Evolutionary conservation across 2,113 vertebrate genomes (phyloP), one percentile per base, ranked within the genome.

Genomic region (Malurus melanocephalus): DNA sequence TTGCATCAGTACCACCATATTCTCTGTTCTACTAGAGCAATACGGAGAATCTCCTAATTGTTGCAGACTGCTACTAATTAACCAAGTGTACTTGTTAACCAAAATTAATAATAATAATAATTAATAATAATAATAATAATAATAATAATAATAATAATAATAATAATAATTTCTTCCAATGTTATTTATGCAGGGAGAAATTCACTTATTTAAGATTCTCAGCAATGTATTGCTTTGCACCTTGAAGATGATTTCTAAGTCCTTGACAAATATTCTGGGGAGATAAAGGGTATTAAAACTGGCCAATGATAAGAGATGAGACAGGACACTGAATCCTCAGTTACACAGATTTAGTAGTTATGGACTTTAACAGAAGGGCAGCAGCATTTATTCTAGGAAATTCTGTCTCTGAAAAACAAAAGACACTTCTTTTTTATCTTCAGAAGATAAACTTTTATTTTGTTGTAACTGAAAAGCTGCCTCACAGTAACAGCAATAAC

Each of bases 331-430:
- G 85, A 93, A 92, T 93, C 81, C 87, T 89, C 91, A n/a, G 87
- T 96, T 96, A 92, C 60, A 95, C 75, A 94, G 87, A 92, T 93
- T 94, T 94, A 85, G 79, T 91, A 60, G 87, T 56, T 87, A 89
- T 64, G 65, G 92, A 85, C 60, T 95, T 93, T 66, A 93, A 52
- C 46, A 85, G 94, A 95, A 95, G 87, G 87, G 85, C 95, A 93
- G 35, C 13, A 66, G 24, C 72, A 91, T 94, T 95, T 95, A 80
- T 93, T 91, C 28, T 85, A 51, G 42, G 81, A 94, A 82, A 85
- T 59, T 85, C 72, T 94, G 30, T 56, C 71, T 90, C 67, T 71
- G 72, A 69, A 65, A 94, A 93, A 77, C 60, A 77, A 80, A 94
- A 94, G 35, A 38, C 56, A 83, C 60, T 91, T 94, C 48, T 38